Evolutionary conservation across 2,888 invertebrate species (phyloP), one percentile per base, ranked within the genome.

Genomic region (Amiota mariae): DNA sequence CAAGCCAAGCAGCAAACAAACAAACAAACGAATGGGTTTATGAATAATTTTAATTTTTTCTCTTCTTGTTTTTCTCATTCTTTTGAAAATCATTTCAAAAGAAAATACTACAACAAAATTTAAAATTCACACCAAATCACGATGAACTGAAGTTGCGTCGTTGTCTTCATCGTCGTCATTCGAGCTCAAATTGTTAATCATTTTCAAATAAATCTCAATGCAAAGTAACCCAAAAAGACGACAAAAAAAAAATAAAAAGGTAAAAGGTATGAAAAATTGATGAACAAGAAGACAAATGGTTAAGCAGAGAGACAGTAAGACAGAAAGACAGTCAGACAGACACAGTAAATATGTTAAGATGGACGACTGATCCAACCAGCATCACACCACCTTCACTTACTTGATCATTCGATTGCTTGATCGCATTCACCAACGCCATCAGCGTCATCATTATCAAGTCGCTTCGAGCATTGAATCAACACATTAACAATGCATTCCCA

Each of bases 201-300:
- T 63, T 71, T 71, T 71, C 47, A 71, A 71, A 63, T 71, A 71
- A 63, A 71, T 63, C 71, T 36, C 54, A 18, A 12, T 11, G 18
- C 18, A 11, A 59, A 36, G 36, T 36, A 36, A 36, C 36, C 51
- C 8, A 48, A 48, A 67, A 48, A 67, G 49, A 67, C 13, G 49
- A 49, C 2, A n/a, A 51, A 68, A 12, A 56, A 56, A 57, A 13
- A 56, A 36, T 15, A 46, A 11, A 57, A 57, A 48, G 70, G 47
- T 56, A 57, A 24, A 64, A 64, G 54, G 54, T 18, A 36, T 18
- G 51, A 68, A 51, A 68, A 51, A 68, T 63, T 63, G 63, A 63
- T 13, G 63, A 13, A 13, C 63, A 46, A 24, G 11, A 36, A 36
- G 63, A 63, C 67, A 68, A 54, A 68, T 54, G 67, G 12, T 54